A percentile compares a stretch with the other conserved stretches of the same genome.
phyloP scores from a whole-genome alignment of 1,140 invertebrate species.

The Cherax quadricarinatus region DNA sequence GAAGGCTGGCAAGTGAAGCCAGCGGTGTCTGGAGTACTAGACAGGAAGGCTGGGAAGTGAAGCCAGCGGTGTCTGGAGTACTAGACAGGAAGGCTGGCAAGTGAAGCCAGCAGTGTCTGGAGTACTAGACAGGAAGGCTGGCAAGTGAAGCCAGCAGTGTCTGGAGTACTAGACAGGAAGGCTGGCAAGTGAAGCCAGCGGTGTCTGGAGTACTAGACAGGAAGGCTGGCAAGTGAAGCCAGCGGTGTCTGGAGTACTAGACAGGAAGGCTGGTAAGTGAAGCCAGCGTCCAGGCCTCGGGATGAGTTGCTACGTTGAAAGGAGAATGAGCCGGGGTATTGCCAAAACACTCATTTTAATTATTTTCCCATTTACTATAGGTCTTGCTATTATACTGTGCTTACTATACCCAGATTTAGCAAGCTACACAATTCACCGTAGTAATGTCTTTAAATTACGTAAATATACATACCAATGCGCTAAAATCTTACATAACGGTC shows the following conservation, averaged over 20 bases:
- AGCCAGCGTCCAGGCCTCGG: not conserved
- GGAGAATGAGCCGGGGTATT: not conserved
- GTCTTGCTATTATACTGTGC: not conserved
- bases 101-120: no score
- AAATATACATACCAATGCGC: not conserved
- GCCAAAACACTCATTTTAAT: not conserved
- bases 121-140: no score
- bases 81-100: no score
- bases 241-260: no score
- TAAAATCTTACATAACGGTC: not conserved
- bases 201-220: not conserved
- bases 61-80: no score
- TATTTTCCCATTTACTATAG: not conserved
- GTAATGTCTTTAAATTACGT: not conserved
- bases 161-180: no score
- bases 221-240: no score
- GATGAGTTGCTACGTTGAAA: conserved; percentile 1
- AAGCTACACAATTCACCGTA: not conserved
- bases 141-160: no score
- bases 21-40: no score
- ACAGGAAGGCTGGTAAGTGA: not conserved
- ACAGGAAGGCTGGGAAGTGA: no score
- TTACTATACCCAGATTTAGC: not conserved
- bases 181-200: no score
- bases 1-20: no score